Percentiles rank a stretch among this genome's conserved stretches.
These are phyloP conservation scores for Ceryle rudis DNA, from an alignment of 2,797 vertebrate genomes.

Conservation along the genomic window DNA sequence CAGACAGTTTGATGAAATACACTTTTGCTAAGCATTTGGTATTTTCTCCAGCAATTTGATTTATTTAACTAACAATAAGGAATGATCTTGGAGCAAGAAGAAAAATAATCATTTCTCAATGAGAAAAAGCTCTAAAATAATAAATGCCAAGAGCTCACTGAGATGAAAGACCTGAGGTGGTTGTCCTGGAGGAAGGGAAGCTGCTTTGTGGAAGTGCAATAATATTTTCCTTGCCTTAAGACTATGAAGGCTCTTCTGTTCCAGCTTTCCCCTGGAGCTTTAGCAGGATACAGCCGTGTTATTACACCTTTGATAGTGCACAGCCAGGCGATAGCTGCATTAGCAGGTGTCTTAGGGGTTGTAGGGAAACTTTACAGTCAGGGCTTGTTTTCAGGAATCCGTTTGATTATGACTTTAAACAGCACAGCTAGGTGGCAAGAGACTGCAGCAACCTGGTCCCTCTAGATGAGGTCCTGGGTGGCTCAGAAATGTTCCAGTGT, in stretches of 20 bases:
- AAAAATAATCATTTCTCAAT: background rate
- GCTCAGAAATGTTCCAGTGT: background rate
- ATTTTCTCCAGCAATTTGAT: conserved; percentile 37
- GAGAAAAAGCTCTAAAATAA: conserved; percentile 63
- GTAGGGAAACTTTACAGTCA: conserved; percentile 14
- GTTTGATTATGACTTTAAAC: conserved; percentile 43
- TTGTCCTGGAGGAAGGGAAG: conserved; percentile 62
- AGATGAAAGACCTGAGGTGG: conserved; percentile 66
- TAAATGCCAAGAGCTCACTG: conserved; percentile 28
- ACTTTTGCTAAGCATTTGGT: conserved; percentile 48
- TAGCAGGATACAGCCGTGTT: conserved; percentile 58
- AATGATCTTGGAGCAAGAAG: conserved; percentile 32
- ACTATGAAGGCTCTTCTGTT: conserved; percentile 73
- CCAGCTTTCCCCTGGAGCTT: conserved; percentile 64
- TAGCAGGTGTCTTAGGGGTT: conserved; percentile 57
- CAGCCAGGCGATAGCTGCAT: background rate
- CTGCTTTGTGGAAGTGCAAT: conserved; percentile 67
- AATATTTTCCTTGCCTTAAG: conserved; percentile 72
- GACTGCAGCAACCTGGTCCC: background rate
- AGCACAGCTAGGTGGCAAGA: conserved; percentile 28
- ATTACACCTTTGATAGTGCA: conserved; percentile 59
- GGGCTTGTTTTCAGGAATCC: conserved; percentile 52
- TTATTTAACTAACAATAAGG: conserved; percentile 65
- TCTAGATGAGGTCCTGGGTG: background rate
- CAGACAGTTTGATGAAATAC: background rate